Evolutionary conservation across 2,797 vertebrate genomes (phyloP), one percentile per base, ranked within the genome.

Genomic region (Coranthus polyacanthus): DNA sequence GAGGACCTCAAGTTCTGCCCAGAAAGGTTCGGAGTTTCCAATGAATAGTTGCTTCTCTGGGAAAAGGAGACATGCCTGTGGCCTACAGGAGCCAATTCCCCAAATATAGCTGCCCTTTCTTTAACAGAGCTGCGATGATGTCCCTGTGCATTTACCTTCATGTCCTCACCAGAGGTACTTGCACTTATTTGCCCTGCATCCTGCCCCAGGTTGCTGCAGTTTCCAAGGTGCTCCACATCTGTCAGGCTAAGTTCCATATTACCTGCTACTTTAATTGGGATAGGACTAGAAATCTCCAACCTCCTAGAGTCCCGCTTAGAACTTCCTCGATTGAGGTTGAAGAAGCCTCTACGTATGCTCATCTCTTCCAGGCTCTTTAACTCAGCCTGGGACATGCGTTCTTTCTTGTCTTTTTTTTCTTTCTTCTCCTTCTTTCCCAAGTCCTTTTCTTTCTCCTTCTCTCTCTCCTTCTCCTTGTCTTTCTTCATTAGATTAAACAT

Each of bases 281-380:
- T 99, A 18, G 98, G 97, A 88, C 94, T 94, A 50, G 98, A 99
- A 81, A 99, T 99, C 89, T 99, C 97, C 89, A 98, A 74, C 75
- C 95, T 85, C 90, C 88, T 97, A 1, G 93, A 92, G 18, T 97
- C 96, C 41, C 95, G 88, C 82, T 98, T 99, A 49, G 96, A 95
- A 64, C 94, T 91, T 6, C 88, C 88, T 26, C 97, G 95, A 83
- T 95, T 96, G 66, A 98, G 91, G 78, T 96, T 87, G 91, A 99
- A 99, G 84, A 99, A 96, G 45, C 97, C 97, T 6, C 98, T 90
- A 6, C 97, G 94, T 79, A 98, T 79, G 51, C 97, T 95, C 90
- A 99, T 97, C 94, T 99, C 98, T 70, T 99, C 98, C 60, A 94
- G 77, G 58, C 89, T 94, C 50, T 85, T 93, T 66, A 95, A 72